Evolutionary conservation across 1,140 invertebrate species (phyloP), one percentile per base, ranked within the genome.

Genomic region (Bradysia coprophila): DNA sequence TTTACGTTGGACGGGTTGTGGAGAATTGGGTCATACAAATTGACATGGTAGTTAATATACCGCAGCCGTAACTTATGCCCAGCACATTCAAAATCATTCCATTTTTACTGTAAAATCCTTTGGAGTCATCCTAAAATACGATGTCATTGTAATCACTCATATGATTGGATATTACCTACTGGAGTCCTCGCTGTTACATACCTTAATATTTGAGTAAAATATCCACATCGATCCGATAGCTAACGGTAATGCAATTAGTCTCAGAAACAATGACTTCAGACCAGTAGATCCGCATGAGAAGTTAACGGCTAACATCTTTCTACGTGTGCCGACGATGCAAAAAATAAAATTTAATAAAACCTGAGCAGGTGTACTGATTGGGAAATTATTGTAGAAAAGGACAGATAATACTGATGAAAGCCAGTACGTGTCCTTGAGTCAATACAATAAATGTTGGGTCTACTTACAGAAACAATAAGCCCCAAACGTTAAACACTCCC

Each of bases 61-160:
- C 80, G 21, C 79, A 67, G 38, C 87, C 76, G 52, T 87, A 89
- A 11, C 79, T 76, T 5, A 78, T 69, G 11, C 74, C 73, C 41
- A 93, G 63, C 43, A 76, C 74, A 51, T 86, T 90, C 45, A 92
- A 76, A 32, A 92, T 71, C 21, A 93, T 66, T 9, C 86, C 86
- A 54, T 73, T 82, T 52, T 75, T 69, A 6, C 78, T 78, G 24
- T 81, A 72, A 51, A 83, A 85, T 6, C 77, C 75, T 46, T 77
- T 70, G 48, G 84, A 78, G 51, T 71, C 75, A 48, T 76, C 64
- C 68, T 77, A 49, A 28, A 61, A 54, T 46, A 47, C 40, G n/a
- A n/a, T n/a, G n/a, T n/a, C 47, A 13, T 32, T 28, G 23, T 11
- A 20, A 24, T 40, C 23, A 32, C 38, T 42, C 16, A 34, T 32